A percentile compares a stretch with the other conserved stretches of the same genome.
phyloP scores from a whole-genome alignment of 2,113 vertebrate genomes.

The Otus sunia region DNA sequence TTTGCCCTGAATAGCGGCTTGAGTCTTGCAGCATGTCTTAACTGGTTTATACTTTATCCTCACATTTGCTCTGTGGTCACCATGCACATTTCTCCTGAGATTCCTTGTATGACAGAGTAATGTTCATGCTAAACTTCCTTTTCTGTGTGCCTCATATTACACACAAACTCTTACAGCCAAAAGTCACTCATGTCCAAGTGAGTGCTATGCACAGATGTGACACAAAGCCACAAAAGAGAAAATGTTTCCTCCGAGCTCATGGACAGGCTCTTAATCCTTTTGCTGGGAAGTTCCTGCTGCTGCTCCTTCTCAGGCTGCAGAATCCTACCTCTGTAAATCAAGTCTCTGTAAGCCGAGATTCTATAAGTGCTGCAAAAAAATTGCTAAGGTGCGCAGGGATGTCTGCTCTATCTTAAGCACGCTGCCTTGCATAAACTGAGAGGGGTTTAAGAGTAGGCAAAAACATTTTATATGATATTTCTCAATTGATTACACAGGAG shows the following conservation, averaged over 20 bases:
- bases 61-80: neutral
- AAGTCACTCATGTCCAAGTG: neutral
- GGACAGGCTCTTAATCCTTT: neutral
- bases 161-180: neutral
- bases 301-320: neutral
- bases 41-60: neutral
- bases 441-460: neutral
- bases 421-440: neutral
- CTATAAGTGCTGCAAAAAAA: neutral
- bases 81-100: neutral
- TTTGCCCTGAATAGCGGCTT: neutral
- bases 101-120: neutral
- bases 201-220: neutral
- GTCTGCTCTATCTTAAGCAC: accelerated
- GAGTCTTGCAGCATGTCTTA: neutral
- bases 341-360: neutral
- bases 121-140: neutral
- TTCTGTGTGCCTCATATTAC: neutral
- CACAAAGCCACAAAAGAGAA: neutral
- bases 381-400: neutral
- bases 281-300: neutral
- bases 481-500: neutral
- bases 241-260: neutral
- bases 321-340: neutral
- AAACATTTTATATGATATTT: neutral